Base-by-base conservation (phyloP, 2,888 invertebrate species). In the Amphimallon solstitiale region DNA sequence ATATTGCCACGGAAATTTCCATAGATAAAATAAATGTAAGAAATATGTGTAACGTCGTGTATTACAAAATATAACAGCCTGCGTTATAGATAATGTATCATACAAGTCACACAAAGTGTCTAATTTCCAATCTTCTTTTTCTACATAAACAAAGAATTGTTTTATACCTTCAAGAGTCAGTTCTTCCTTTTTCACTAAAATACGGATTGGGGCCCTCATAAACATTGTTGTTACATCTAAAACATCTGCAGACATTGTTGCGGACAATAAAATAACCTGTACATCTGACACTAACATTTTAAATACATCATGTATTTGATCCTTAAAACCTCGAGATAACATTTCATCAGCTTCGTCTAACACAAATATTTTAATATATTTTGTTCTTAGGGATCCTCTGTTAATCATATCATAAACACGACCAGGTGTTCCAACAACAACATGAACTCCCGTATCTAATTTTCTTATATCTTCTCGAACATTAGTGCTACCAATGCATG, bases 341-440 rank as follows among this genome's bases (percentile, higher is more conserved):
- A 99, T 99, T 85, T 99, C 99, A 85, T 99, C 99, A 76, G 98
- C 98, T 85, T 99, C 98, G 83, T 99, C 98, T 78, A 99, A 88
- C 48, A 99, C 98, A 83, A 99, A 99, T 84, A 98, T 90, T 85
- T 96, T 97, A 81, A 99, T 98, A 75, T 89, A 87, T 77, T 88
- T 89, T 69, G 97, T 93, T 74, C 95, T 89, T 71, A 98, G 85
- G 46, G 96, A 94, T 77, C 95, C 89, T 75, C 98, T 91, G 65
- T 70, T 77, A 76, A 98, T 97, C 98, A 98, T 98, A 83, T 99
- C 98, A 78, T 89, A 95, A 40, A 98, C 98, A 79, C 98, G 90
- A 59, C 99, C 99, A 15, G 99, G 99, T 60, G 98, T 99, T 67
- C 99, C 99, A 69, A 99, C 98, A 66, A 99, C 97, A 68, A 99